These are phyloP conservation scores for Escarpia spicata DNA, from an alignment of 2,888 invertebrate species.

Conservation along the genomic window DNA sequence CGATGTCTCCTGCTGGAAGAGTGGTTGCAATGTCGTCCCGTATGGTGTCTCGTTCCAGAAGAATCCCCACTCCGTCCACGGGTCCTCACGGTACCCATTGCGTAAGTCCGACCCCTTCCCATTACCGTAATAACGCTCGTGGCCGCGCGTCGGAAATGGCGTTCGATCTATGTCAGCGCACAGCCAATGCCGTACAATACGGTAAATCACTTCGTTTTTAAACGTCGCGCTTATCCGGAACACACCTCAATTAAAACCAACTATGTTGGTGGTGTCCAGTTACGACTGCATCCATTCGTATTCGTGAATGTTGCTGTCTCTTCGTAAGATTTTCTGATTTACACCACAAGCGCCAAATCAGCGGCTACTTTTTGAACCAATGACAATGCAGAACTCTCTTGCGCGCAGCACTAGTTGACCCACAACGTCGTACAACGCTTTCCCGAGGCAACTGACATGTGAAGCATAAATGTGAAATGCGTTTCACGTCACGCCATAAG, in stretches of 20 bases:
- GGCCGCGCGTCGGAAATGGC: neutral
- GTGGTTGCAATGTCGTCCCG: conserved; percentile 2
- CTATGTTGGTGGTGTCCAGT: neutral
- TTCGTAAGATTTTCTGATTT: neutral
- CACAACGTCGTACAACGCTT: neutral
- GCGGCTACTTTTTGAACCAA: conserved; percentile 5
- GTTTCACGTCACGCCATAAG: neutral
- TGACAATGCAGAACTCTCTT: neutral
- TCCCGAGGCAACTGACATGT: neutral
- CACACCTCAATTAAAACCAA: neutral
- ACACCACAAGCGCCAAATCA: conserved; percentile 3
- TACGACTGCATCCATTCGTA: neutral
- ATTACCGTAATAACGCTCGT: neutral
- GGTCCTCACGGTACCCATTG: conserved; percentile 11
- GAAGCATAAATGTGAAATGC: conserved; percentile 13
- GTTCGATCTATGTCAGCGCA: neutral
- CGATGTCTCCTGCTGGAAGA: neutral
- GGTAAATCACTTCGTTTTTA: neutral
- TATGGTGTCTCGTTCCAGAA: neutral
- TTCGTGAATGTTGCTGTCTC: neutral
- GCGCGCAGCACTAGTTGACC: conserved; percentile 6
- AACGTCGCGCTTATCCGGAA: neutral
- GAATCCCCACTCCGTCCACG: neutral
- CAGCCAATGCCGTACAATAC: neutral
- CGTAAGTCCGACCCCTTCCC: conserved; percentile 6